Percentiles rank a stretch among this genome's conserved stretches.
phyloP scores from a whole-genome alignment of 1,140 invertebrate species.

The Dolichoris vasculosae region DNA sequence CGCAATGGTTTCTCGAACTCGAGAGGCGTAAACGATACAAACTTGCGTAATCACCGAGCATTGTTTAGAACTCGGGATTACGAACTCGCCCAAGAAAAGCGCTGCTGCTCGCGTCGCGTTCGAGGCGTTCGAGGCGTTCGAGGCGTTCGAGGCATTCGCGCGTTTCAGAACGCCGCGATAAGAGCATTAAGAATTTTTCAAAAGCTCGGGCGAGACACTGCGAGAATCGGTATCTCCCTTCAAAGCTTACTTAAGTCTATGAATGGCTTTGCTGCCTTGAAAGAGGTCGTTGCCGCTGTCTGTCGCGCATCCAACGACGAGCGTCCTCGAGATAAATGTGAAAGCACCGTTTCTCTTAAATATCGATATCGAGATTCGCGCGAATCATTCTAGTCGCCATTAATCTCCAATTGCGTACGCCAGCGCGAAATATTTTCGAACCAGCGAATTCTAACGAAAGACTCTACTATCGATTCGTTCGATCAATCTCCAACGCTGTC shows the following conservation, averaged over 20 bases:
- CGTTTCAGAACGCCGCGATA: too few relatives aligned
- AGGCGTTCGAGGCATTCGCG: too few relatives aligned
- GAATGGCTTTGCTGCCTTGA: conserved; percentile 58
- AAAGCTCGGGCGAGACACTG: neutral
- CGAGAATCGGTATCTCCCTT: neutral
- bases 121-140: too few relatives aligned
- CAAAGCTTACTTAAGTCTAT: neutral
- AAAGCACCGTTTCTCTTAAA: neutral
- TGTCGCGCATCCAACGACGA: neutral
- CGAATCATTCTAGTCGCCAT: neutral
- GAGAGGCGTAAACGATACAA: too few relatives aligned
- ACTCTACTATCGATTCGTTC: too few relatives aligned
- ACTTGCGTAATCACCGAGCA: too few relatives aligned
- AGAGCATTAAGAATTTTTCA: neutral
- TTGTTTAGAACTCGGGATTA: too few relatives aligned
- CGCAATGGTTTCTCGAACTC: neutral
- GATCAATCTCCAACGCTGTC: too few relatives aligned
- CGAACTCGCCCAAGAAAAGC: too few relatives aligned
- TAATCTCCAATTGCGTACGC: neutral
- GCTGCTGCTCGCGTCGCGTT: too few relatives aligned
- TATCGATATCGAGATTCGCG: conserved; percentile 15
- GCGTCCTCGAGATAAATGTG: conserved; percentile 15
- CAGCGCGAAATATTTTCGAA: neutral
- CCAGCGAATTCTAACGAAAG: neutral
- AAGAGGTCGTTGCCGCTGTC: conserved; percentile 61